Base-by-base conservation (phyloP, 2,888 invertebrate species). In the Drosophila rellima region DNA sequence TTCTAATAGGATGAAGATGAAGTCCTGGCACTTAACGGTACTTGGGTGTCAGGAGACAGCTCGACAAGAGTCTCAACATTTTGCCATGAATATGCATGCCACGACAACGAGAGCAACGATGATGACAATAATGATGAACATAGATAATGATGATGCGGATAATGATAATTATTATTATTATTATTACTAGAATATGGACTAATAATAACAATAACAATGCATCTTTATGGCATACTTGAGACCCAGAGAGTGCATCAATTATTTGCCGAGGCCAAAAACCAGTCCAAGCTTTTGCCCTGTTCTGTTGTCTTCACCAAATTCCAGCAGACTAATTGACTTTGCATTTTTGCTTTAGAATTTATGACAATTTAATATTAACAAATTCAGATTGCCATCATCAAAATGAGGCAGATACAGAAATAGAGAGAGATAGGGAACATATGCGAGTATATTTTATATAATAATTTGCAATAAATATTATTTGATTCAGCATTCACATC, bases 21-120 rank as follows among this genome's bases (percentile, higher is more conserved):
- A 64, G 44, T 20, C 35, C 33, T 37, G 62, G 33, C 81, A 72
- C 82, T 88, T 85, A 77, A 83, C 51, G 80, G 68, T 55, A 82
- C 83, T 88, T 56, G 60, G 64, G 80, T 67, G 71, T 60, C 52
- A 68, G 37, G 35, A 35, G 17, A 23, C 51, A 63, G 52, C 35
- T 62, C 33, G 20, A 37, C 48, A n/a, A 45, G 42, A 47, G 13
- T 42, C 45, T 50, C 42, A 59, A 37, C 31, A 48, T 39, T 50
- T 62, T 37, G 39, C 81, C 29, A 69, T 74, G 67, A 73, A 80
- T 80, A 69, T 60, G 62, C 57, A 76, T 40, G 33, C 18, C 39
- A 31, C 20, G 17, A 59, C 10, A 26, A 40, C 20, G 31, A n/a
- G 31, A n/a, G 29, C 17, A 39, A 17, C 17, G 39, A 40, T 40